Percentiles rank a stretch among this genome's conserved stretches.
Conservation (phyloP, 2,113 vertebrate species). For the Tinamus guttatus region DNA sequence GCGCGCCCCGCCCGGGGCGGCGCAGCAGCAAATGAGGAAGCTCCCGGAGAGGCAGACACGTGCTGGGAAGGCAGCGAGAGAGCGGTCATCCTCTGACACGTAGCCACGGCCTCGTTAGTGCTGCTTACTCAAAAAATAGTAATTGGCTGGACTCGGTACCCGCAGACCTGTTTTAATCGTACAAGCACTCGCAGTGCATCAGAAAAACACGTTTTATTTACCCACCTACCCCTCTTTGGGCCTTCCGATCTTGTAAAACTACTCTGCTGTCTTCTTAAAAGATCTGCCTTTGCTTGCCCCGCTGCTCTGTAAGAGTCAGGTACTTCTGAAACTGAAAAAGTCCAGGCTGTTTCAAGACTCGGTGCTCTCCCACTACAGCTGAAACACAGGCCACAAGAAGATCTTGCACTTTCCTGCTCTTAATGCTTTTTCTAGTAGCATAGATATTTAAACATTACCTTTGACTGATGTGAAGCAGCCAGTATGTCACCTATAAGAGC, state of each 20-base stretch:
- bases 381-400: fast-evolving
- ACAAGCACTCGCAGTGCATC: too few species aligned
- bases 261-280: background rate
- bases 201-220: background rate
- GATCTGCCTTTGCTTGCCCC: fast-evolving
- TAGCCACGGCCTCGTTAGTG: background rate
- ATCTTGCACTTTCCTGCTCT: fast-evolving
- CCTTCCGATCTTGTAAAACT: too few species aligned
- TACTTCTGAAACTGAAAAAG: background rate
- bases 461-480: fast-evolving
- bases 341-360: fast-evolving
- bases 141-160: background rate
- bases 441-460: fast-evolving
- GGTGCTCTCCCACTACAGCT: fast-evolving
- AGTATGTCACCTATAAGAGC: fast-evolving
- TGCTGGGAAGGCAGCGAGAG: background rate
- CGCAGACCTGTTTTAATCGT: background rate
- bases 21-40: background rate
- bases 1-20: background rate
- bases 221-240: too few species aligned
- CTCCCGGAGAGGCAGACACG: too few species aligned
- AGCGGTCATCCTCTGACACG: background rate
- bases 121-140: background rate
- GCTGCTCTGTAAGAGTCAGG: fast-evolving
- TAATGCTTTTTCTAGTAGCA: background rate